Base-by-base conservation (phyloP, 2,113 vertebrate genomes). In the Gobius niger region DNA sequence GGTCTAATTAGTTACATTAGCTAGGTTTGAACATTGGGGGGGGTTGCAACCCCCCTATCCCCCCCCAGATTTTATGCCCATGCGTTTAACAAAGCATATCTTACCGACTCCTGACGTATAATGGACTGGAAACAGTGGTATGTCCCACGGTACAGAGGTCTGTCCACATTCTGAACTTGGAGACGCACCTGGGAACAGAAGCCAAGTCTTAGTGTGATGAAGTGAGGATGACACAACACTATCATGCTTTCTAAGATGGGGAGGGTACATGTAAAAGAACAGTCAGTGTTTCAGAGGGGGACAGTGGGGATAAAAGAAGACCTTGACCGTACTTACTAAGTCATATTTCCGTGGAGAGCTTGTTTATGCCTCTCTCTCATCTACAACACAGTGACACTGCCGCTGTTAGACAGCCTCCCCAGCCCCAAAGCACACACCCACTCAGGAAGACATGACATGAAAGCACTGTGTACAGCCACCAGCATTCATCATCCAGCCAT, bases 101-200 rank as follows among this genome's bases (percentile, higher is more conserved):
- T 86, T 88, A 99, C 98, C 47, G 96, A 94, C 88, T 99, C 98
- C 78, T 99, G 97, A 50, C 92, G 93, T 87, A 95, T 72, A 80
- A 99, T 98, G 59, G 97, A 95, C 85, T 95, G 95, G 90, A 99
- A 99, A 89, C 98, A 99, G 88, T 99, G 98, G 56, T 89, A 69
- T 0, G 98, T 99, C 75, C 98, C 97, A 1, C 93, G 94, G 86
- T 99, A 99, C 50, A 95, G 92, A 60, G 96, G 96, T 85, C 93
- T 96, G 82, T 95, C 93, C 72, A 87, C 84, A 88, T 89, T 96
- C 90, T 99, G 97, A 65, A 99, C 97, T 89, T 99, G 97, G 14
- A 99, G 96, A 52, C 97, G 93, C 65, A 99, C 98, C 98, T 99
- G 89, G 19, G 53, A 65, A 89, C 72, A 66, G 92, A 56, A 78